Conservation (phyloP, 2,888 invertebrate genomes). For the Lepidocyrtinus sp. region DNA sequence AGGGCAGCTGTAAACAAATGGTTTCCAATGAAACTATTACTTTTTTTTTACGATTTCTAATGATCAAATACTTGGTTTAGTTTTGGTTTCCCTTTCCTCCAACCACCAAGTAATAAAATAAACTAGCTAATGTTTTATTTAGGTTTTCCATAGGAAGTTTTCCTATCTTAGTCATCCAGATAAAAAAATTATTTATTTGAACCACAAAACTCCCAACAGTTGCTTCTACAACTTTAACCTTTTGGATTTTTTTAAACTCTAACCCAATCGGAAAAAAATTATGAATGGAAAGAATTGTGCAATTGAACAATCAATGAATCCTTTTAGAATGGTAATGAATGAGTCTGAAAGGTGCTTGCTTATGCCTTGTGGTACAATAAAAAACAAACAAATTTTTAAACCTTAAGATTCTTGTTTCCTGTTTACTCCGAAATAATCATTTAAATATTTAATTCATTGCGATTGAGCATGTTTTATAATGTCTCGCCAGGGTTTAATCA, state of each 20-base stretch:
- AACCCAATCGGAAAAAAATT: no score
- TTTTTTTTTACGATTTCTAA: neutral
- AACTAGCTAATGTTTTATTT: no score
- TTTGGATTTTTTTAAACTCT: no score
- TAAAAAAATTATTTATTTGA: no score
- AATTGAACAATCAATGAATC: slow-evolving; percentile 5
- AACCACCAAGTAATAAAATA: slow-evolving; percentile 41
- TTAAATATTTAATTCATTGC: neutral
- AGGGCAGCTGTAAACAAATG: slow-evolving; percentile 48
- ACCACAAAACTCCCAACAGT: no score
- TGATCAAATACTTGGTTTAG: slow-evolving; percentile 27
- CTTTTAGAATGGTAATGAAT: neutral
- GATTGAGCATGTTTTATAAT: neutral
- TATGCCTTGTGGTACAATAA: neutral
- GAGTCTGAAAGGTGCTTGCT: neutral
- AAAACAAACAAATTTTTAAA: neutral
- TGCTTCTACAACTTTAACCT: no score
- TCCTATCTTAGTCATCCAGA: no score
- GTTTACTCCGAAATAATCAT: neutral
- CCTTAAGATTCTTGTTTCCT: slow-evolving; percentile 8
- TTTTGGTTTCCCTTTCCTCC: slow-evolving; percentile 17
- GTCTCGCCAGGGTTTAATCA: slow-evolving; percentile 42
- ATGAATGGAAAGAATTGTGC: no score
- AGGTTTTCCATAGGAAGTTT: no score
- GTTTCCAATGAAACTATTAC: slow-evolving; percentile 25